Evolutionary conservation across 1,140 invertebrate species (phyloP).

Genomic region (Diachasmimorpha longicaudata): DNA sequence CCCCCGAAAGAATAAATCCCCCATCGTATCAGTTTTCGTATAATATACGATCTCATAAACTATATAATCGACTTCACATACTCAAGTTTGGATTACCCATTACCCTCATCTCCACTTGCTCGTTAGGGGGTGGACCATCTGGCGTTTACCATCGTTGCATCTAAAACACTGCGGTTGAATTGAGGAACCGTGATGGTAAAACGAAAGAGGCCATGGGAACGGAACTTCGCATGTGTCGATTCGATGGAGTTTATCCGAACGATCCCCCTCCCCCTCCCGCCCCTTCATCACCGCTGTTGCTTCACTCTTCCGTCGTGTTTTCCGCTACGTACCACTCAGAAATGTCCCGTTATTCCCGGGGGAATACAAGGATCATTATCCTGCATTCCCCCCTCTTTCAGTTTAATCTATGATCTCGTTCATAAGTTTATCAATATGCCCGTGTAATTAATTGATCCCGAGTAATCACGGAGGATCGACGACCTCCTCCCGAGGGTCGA

Average conservation of each 20-base stretch:
- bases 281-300: neutral
- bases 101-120: neutral
- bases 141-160: conserved; percentile 7
- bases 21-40: neutral
- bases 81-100: neutral
- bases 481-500: neutral
- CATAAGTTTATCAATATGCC: neutral
- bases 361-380: neutral
- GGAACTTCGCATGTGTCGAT: conserved; percentile 22
- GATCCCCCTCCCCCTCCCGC: neutral
- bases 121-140: conserved; percentile 23
- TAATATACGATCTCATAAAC: neutral
- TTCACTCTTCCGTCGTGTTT: neutral
- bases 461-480: neutral
- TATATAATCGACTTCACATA: neutral
- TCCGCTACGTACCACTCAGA: neutral
- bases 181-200: neutral
- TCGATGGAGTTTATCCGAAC: neutral
- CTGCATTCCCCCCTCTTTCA: neutral
- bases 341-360: too few relatives aligned
- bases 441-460: neutral
- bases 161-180: neutral
- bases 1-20: neutral
- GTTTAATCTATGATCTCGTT: neutral
- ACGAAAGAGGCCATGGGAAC: conserved; percentile 16